Base-by-base conservation (phyloP, 2,797 vertebrate genomes). In the Coendou prehensilis region DNA sequence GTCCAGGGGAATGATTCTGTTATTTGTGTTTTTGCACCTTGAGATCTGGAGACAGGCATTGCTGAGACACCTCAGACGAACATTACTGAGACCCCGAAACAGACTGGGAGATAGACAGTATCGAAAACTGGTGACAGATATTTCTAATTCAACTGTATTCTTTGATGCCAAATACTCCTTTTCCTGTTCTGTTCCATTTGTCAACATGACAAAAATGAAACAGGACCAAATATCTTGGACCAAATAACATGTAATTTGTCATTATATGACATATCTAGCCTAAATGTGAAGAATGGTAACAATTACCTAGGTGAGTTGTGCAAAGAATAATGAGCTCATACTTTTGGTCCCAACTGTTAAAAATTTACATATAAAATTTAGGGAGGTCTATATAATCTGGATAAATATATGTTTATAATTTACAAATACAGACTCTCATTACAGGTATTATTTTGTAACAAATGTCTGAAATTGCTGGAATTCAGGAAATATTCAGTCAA, bases 121-220 rank as follows among this genome's bases (percentile, higher is more conserved):
- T 61, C 87, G 73, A 95, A 95, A 94, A 56, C 41, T 83, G 52
- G 84, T 92, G 87, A 97, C 45, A 97, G 80, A 93, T 96, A 93
- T 76, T 96, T 96, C 78, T 97, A 95, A 95, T 95, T 95, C 71
- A 88, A 88, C 54, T 92, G 59, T 92, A 94, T 91, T 93, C 89
- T 96, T 94, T 96, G 50, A 33, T 96, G 52, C 64, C 93, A 94
- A 85, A 97, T 92, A 89, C 33, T 15, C 73, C 87, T 54, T 23
- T 50, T 54, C 45, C 26, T 79, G 30, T 85, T 92, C 87, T 85
- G 28, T 92, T 96, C 75, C 54, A 94, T 96, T 95, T 95, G 81
- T 97, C 81, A 95, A 89, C 47, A 92, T 1, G 33, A 93, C 71
- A 96, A 93, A 30, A 67, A 93, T 71, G 61, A 94, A 96, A 94